Percentiles rank a stretch among this genome's conserved stretches.
phyloP scores from a whole-genome alignment of 2,113 vertebrate species.

The western clawed frog (Xenopus tropicalis) region DNA sequence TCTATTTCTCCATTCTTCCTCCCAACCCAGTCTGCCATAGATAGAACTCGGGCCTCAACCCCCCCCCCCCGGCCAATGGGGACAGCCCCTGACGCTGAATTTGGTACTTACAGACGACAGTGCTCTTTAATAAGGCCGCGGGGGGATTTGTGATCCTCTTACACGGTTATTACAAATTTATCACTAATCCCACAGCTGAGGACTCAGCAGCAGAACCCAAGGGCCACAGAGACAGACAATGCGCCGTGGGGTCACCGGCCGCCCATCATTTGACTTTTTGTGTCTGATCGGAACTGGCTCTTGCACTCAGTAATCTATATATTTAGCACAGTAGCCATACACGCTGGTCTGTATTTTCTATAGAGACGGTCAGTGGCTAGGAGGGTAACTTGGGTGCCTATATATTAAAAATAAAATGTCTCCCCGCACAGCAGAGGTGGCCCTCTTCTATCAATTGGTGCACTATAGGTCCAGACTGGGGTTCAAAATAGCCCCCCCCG shows the following conservation, averaged over 20 bases:
- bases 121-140: slow-evolving; percentile 37
- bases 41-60: neutral
- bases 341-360: no score
- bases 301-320: no score
- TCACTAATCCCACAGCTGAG: slow-evolving; percentile 38
- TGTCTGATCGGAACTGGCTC: no score
- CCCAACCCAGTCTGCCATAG: neutral
- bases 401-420: no score
- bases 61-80: slow-evolving; percentile 3
- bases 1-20: neutral
- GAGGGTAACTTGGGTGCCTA: no score
- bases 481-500: no score
- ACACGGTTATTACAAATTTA: slow-evolving; percentile 36
- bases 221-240: neutral
- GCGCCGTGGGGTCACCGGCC: neutral
- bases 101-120: slow-evolving; percentile 28
- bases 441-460: no score
- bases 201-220: slow-evolving; percentile 10
- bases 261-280: no score
- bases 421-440: no score
- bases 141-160: slow-evolving; percentile 42
- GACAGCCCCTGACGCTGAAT: slow-evolving; percentile 3
- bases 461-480: no score
- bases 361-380: no score
- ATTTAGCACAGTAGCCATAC: no score